Conservation (phyloP, 1,140 invertebrate genomes). For the Trypoxylus dichotomus region DNA sequence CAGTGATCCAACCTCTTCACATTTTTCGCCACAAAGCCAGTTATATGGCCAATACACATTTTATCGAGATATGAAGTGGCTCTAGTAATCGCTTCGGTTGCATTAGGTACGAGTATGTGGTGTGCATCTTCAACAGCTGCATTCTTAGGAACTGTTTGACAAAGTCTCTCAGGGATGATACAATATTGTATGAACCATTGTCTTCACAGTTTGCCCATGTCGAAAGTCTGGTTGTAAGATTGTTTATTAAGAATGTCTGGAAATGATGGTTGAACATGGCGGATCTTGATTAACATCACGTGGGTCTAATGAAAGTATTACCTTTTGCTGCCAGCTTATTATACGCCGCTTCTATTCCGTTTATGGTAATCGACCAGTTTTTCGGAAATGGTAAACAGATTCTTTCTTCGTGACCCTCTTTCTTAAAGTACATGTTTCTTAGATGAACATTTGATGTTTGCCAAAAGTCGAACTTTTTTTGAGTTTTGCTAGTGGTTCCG, state of each 20-base stretch:
- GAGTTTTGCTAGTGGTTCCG: background rate
- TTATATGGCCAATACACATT: background rate
- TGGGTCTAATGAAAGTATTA: conserved; percentile 25
- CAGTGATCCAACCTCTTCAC: background rate
- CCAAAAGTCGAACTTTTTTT: background rate
- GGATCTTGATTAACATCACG: conserved; percentile 39
- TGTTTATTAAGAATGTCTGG: too few species aligned
- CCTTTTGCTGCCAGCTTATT: background rate
- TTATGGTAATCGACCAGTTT: too few species aligned
- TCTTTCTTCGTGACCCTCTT: background rate
- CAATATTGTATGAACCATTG: background rate
- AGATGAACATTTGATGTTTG: background rate
- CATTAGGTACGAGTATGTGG: background rate
- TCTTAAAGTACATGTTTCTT: background rate
- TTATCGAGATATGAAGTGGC: background rate
- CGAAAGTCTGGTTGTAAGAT: too few species aligned
- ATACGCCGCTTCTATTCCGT: too few species aligned
- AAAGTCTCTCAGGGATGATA: background rate
- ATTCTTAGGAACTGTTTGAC: background rate
- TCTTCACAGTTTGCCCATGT: too few species aligned
- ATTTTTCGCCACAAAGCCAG: background rate
- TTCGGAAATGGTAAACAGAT: background rate
- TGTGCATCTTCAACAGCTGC: too few species aligned
- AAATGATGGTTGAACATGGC: too few species aligned
- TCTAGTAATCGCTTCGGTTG: background rate